Evolutionary conservation across 1,140 invertebrate species (phyloP), one percentile per base, ranked within the genome.

Genomic region (Drosophila repleta): DNA sequence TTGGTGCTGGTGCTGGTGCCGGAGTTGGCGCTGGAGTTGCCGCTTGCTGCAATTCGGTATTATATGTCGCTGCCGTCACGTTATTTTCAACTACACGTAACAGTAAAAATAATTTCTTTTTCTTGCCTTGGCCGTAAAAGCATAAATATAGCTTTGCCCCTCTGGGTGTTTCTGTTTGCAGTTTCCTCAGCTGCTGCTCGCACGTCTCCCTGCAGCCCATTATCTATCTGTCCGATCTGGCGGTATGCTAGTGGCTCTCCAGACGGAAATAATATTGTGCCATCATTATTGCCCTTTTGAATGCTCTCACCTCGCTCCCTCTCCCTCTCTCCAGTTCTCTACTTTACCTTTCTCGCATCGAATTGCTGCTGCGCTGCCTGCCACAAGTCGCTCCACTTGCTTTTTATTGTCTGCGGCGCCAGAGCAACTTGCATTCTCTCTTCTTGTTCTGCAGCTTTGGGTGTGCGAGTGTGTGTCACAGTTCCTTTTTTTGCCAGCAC

Each of bases 231-330:
- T 17, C 39, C 39, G 15, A 41, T 17, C 7, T 51, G 21, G 18
- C 39, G 17, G 32, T 18, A 51, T 37, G 46, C 46, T 66, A 76
- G 79, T 73, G 74, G 82, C 69, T 71, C 82, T 72, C 82, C 53
- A 83, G 82, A 68, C 83, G 79, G 72, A 76, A 82, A 88, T 87
- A 88, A 87, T 76, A 75, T 67, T 74, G 53, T 67, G 69, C 74
- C 69, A 79, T 85, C 78, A 78, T 82, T 60, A 78, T 79, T 64
- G 82, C 67, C 49, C 53, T 64, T 70, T 70, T 69, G 60, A 74
- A 79, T 79, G 71, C 29, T 62, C 26, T 3, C 39, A 5, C 5
- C n/a, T 18, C 39, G 4, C n/a, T 0, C 15, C 17, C 3, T 4
- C 13, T n/a, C 39, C 11, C 39, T 13, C 32, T 35, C 32, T 35